Conservation (phyloP, 2,888 invertebrate genomes). For the Buathra laborator region DNA sequence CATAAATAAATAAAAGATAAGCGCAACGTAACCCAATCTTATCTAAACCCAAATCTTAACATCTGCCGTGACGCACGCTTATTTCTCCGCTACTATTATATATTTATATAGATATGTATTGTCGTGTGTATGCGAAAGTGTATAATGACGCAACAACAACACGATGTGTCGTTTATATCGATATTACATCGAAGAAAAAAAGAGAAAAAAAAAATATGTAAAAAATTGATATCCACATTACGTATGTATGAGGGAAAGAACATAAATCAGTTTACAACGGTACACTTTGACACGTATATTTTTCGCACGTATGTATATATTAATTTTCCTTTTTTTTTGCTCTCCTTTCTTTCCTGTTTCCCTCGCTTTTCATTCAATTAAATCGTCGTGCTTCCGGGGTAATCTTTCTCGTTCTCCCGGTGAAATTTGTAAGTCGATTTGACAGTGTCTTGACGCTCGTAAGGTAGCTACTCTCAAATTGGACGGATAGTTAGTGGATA, state of each 20-base stretch:
- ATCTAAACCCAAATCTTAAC: slow-evolving; percentile 62
- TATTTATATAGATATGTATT: slow-evolving; percentile 51
- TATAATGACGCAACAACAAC: slow-evolving; percentile 52
- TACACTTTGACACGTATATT: neutral
- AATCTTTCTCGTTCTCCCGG: slow-evolving; percentile 47
- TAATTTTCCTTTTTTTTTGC: neutral
- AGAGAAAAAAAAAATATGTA: neutral
- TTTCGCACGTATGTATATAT: slow-evolving; percentile 24
- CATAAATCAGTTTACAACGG: slow-evolving; percentile 57
- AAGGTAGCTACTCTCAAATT: slow-evolving; percentile 45
- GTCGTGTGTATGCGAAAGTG: slow-evolving; percentile 5
- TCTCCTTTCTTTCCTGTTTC: slow-evolving; percentile 33
- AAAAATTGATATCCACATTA: slow-evolving; percentile 22
- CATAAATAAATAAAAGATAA: slow-evolving; percentile 68
- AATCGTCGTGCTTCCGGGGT: slow-evolving; percentile 53
- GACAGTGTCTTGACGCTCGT: slow-evolving; percentile 38
- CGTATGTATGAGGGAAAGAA: slow-evolving; percentile 33
- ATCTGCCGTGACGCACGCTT: slow-evolving; percentile 62
- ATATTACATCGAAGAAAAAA: slow-evolving; percentile 17
- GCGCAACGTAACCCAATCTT: slow-evolving; percentile 60
- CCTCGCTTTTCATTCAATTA: slow-evolving; percentile 54
- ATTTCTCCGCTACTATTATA: slow-evolving; percentile 39
- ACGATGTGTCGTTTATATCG: slow-evolving; percentile 38
- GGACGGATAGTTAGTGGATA: slow-evolving; percentile 59
- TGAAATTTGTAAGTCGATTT: slow-evolving; percentile 62